These are phyloP conservation scores for Theodoxus fluviatilis DNA, from an alignment of 2,888 invertebrate genomes.

Conservation along the genomic window DNA sequence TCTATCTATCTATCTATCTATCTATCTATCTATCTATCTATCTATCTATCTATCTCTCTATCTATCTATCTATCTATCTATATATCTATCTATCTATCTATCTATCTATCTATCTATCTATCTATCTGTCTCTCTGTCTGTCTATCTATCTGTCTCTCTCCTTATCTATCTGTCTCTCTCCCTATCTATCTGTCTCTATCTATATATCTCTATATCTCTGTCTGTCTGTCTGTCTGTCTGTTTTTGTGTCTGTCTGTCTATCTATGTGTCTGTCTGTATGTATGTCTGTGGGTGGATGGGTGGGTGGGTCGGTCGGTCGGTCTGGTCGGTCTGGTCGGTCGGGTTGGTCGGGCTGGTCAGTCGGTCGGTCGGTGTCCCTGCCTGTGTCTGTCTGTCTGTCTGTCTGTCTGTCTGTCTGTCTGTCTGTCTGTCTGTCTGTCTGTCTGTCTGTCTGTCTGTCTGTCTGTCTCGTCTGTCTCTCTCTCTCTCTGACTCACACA, in stretches of 20 bases:
- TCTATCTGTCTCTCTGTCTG: conserved; percentile 4
- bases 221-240: not conserved
- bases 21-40: conserved; percentile 6
- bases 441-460: not conserved
- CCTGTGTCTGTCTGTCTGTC: not conserved
- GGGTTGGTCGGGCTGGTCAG: too few species aligned
- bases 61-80: not conserved
- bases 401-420: conserved; percentile 2
- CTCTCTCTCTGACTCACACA: not conserved
- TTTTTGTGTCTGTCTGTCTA: not conserved
- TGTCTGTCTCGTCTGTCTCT: not conserved
- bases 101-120: not conserved
- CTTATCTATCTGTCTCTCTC: conserved; percentile 1
- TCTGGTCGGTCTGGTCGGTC: not conserved
- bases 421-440: conserved; percentile 1
- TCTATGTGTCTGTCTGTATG: not conserved
- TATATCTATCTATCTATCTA: not conserved
- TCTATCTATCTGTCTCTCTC: conserved; percentile 7
- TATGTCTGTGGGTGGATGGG: not conserved
- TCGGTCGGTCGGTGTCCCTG: too few species aligned
- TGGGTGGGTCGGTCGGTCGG: not conserved
- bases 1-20: not conserved
- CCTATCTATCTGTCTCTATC: not conserved
- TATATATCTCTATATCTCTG: not conserved
- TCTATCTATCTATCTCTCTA: not conserved